A percentile compares a stretch with the other conserved stretches of the same genome.
These are phyloP conservation scores for Trachymyrmex cornetzi DNA, from an alignment of 1,140 invertebrate genomes.

Conservation along the genomic window DNA sequence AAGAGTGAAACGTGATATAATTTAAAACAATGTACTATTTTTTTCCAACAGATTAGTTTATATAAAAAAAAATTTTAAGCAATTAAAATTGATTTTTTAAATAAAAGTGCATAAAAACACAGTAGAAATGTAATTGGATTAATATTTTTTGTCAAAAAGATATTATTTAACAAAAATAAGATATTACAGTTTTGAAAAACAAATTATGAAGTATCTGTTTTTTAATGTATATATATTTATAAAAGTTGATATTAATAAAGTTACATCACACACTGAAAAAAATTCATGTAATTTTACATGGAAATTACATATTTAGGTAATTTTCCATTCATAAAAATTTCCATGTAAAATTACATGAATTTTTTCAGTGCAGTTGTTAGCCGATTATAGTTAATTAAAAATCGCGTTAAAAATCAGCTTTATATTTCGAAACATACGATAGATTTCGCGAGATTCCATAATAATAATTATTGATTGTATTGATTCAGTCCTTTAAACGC, in stretches of 20 bases:
- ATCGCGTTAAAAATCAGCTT: too few species aligned
- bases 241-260: not conserved
- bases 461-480: not conserved
- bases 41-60: not conserved
- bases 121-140: not conserved
- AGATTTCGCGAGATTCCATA: not conserved
- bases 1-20: slow-evolving; percentile 2
- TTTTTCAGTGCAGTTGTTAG: too few species aligned
- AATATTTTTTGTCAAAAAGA: not conserved
- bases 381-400: too few species aligned
- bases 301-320: too few species aligned
- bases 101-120: not conserved
- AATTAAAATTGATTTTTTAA: slow-evolving; percentile 4
- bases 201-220: not conserved
- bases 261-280: not conserved
- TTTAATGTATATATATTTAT: not conserved
- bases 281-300: too few species aligned
- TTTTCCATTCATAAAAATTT: too few species aligned
- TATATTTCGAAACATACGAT: not conserved
- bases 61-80: not conserved
- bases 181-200: not conserved
- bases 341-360: too few species aligned
- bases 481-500: not conserved
- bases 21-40: not conserved
- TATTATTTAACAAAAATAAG: not conserved